Evolutionary conservation across 2,797 vertebrate genomes (phyloP), one percentile per base, ranked within the genome.

Genomic region (Fringilla coelebs): DNA sequence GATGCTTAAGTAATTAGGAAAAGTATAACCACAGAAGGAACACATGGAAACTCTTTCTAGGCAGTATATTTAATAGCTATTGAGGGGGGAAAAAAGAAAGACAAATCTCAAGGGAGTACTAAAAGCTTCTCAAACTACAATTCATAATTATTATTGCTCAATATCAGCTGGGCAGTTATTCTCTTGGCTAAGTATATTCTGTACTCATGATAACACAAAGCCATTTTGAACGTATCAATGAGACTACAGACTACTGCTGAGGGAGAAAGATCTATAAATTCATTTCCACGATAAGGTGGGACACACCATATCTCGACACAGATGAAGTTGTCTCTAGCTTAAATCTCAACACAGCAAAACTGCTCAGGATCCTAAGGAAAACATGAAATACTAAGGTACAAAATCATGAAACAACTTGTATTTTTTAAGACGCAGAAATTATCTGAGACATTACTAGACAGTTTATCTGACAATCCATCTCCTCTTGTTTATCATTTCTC

Each of bases 11-110:
- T 76, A 89, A 94, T 43, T 32, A 91, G 34, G 16, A 84, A 75
- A 90, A 71, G 21, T 45, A 25, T 29, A 78, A 88, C 5, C 24
- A 54, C 17, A 58, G 63, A 90, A 57, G 36, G 17, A 87, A 76
- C 26, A 79, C 2, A 15, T 4, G 12, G 14, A 34, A 95, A 70
- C 34, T 63, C 77, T 58, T 79, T 29, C 60, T 54, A 48, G 16
- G 75, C 12, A 66, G 26, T 17, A 2, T 24, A 67, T 72, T 62
- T 78, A 91, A 81, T 36, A 88, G 58, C 8, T 61, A 22, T 52
- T 28, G 7, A 1, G 9, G 4, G 13, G 17, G 3, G 0, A 1
- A 1, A 3, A 12, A 52, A 38, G 4, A 16, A 46, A 46, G 28
- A 5, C 9, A 80, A 85, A 75, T 34, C 26, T 46, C 67, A 52